Evolutionary conservation across 2,888 invertebrate species (phyloP).

Genomic region (Chrysopilus asiliformis): DNA sequence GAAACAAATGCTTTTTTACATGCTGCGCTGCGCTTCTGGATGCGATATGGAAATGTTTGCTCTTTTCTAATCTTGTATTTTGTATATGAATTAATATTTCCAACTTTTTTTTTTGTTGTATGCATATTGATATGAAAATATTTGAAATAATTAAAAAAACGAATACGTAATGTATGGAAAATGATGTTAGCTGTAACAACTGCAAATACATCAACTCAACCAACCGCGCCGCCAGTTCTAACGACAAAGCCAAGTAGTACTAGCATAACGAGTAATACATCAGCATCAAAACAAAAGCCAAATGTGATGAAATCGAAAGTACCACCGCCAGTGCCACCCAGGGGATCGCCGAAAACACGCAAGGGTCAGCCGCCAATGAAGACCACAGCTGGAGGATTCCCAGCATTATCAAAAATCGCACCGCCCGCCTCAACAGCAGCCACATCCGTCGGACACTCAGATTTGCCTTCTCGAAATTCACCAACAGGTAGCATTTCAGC

Average conservation of each 20-base stretch:
- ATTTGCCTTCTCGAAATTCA: constrained; percentile 11
- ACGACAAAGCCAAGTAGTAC: neutral
- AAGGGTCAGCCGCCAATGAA: constrained; percentile 27
- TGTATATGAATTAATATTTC: no score
- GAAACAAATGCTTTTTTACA: constrained; percentile 2
- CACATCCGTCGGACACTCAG: no score
- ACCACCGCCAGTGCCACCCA: constrained; percentile 78
- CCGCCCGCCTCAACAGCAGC: no score
- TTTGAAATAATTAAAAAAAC: neutral
- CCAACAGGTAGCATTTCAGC: constrained; percentile 15
- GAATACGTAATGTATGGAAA: no score
- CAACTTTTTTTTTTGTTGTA: no score
- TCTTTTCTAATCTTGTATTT: no score
- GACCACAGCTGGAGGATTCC: constrained; percentile 3
- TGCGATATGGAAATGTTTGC: no score
- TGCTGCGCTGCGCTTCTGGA: constrained; percentile 5
- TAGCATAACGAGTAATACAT: constrained; percentile 36
- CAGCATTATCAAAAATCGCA: no score
- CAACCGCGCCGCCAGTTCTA: neutral
- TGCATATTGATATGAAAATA: no score
- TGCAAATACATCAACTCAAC: constrained; percentile 39
- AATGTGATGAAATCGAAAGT: constrained; percentile 55
- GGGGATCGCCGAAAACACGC: constrained; percentile 60
- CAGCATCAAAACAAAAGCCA: constrained; percentile 60
- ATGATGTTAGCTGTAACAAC: constrained; percentile 20